Percentiles rank a stretch among this genome's conserved stretches.
phyloP scores from a whole-genome alignment of 2,113 vertebrate genomes.

The Procavia capensis region DNA sequence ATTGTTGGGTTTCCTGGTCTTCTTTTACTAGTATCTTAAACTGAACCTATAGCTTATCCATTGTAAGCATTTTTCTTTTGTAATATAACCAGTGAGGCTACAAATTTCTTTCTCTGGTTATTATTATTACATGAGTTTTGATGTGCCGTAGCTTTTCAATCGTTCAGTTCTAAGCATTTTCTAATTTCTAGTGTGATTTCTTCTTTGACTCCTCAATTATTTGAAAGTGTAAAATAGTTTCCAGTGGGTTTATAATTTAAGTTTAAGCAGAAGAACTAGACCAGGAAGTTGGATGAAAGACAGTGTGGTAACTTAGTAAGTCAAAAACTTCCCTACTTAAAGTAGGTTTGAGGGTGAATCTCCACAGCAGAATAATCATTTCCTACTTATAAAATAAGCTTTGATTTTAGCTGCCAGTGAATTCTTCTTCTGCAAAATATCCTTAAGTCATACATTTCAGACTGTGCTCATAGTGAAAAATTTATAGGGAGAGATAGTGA shows the following conservation, averaged over 20 bases:
- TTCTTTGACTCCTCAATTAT: background rate
- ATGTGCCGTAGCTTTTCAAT: background rate
- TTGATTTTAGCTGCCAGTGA: slow-evolving; percentile 64
- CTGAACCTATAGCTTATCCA: background rate
- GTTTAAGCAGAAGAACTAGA: slow-evolving; percentile 50
- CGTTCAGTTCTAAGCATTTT: background rate
- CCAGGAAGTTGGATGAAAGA: background rate
- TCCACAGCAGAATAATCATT: slow-evolving; percentile 54
- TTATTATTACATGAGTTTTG: background rate
- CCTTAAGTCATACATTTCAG: slow-evolving; percentile 68
- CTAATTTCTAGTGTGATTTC: too few relatives aligned
- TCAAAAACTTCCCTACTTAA: slow-evolving; percentile 18
- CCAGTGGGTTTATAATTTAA: background rate
- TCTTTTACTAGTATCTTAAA: slow-evolving; percentile 11
- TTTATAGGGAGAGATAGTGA: background rate
- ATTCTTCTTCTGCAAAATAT: slow-evolving; percentile 65
- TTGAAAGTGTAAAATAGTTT: background rate
- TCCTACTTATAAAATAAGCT: slow-evolving; percentile 68
- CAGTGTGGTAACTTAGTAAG: background rate
- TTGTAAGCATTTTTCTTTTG: too few relatives aligned
- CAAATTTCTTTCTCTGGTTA: background rate
- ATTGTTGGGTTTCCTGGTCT: background rate
- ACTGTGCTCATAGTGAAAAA: slow-evolving; percentile 61
- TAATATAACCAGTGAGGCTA: too few relatives aligned
- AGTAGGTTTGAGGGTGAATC: slow-evolving; percentile 10